Conservation (phyloP, 2,797 vertebrate species). For the Tympanoctomys barrerae region DNA sequence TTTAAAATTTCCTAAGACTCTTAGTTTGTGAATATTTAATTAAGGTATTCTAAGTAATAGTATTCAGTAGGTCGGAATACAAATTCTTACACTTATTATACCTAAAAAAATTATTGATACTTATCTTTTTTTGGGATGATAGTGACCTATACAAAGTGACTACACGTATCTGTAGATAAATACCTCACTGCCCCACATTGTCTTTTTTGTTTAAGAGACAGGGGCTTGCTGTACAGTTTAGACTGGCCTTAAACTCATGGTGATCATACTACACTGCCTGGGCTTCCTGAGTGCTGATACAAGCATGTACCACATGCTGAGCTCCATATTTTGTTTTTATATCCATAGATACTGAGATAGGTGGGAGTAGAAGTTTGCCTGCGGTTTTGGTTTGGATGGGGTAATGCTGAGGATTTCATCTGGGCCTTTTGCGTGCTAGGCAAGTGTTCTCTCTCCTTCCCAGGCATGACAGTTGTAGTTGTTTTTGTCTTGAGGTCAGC, state of each 20-base stretch:
- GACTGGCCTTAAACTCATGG: background rate
- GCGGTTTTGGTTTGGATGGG: background rate
- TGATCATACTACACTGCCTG: background rate
- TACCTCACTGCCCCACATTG: background rate
- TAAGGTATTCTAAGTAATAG: background rate
- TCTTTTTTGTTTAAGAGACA: background rate
- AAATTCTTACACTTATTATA: background rate
- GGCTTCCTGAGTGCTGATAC: background rate
- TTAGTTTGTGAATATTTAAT: background rate
- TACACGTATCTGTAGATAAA: background rate
- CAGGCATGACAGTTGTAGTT: background rate
- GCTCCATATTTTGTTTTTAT: background rate
- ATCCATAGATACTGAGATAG: background rate
- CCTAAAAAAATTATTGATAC: background rate
- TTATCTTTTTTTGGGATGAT: background rate
- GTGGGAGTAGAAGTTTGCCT: background rate
- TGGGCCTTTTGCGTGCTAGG: background rate
- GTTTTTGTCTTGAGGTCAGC: background rate
- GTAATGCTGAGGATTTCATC: background rate
- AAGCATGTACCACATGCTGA: background rate
- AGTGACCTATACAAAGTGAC: background rate
- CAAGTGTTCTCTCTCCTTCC: background rate
- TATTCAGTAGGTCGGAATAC: background rate
- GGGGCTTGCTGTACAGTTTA: background rate
- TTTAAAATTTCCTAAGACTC: conserved; percentile 37